Evolutionary conservation across 2,888 invertebrate species (phyloP).

Genomic region (Hydrotaea cyrtoneurina): DNA sequence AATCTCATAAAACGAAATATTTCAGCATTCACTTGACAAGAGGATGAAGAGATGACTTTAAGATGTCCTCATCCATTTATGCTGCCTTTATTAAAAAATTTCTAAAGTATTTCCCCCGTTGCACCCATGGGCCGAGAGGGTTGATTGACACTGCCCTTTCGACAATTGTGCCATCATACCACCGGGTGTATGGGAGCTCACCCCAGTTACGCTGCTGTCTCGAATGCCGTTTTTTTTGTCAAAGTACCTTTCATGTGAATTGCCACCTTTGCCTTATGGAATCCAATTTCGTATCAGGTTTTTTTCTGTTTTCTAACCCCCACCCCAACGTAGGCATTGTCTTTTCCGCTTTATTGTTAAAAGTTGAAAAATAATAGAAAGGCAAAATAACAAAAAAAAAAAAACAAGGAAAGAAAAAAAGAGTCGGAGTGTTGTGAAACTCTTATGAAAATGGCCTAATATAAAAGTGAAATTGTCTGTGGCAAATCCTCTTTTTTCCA

Average conservation of each 20-base stretch:
- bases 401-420: slow-evolving; percentile 27
- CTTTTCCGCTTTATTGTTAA: slow-evolving; percentile 35
- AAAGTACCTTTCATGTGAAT: slow-evolving; percentile 24
- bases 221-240: not conserved
- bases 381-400: slow-evolving; percentile 36
- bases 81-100: slow-evolving; percentile 5
- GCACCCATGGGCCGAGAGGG: not conserved
- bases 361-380: slow-evolving; percentile 43
- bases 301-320: not conserved
- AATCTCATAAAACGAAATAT: slow-evolving; percentile 6
- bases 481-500: slow-evolving; percentile 55
- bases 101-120: slow-evolving; percentile 1
- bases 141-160: slow-evolving; percentile 23
- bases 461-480: slow-evolving; percentile 65
- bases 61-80: slow-evolving; percentile 27
- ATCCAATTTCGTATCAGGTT: slow-evolving; percentile 4
- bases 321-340: not conserved
- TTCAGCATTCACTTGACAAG: slow-evolving; percentile 16
- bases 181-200: not conserved
- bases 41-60: not conserved
- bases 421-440: slow-evolving; percentile 7
- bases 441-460: slow-evolving; percentile 57
- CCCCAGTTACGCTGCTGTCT: not conserved
- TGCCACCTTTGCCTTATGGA: slow-evolving; percentile 35
- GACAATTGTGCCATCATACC: not conserved